phyloP scores from a whole-genome alignment of 2,113 vertebrate genomes.

The western clawed frog (Xenopus tropicalis) region UCB_Xtro_10.0 CM004444.2:26822001-26822500 shows the following conservation, averaged over 20 bases:
- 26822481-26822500: background rate
- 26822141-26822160: no score
- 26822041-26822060: no score
- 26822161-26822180: background rate
- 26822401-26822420: no score
- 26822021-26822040: no score
- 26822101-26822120: no score
- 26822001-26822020: no score
- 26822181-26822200: slow-evolving; percentile 31
- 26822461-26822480: background rate
- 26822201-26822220: slow-evolving; percentile 16
- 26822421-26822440: background rate
- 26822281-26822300: slow-evolving; percentile 1
- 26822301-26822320: background rate
- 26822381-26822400: no score
- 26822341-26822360: background rate
- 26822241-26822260: slow-evolving; percentile 29
- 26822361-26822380: background rate
- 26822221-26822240: slow-evolving; percentile 23
- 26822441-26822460: background rate
- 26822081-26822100: no score
- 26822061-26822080: no score
- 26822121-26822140: no score
- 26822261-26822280: slow-evolving; percentile 23
- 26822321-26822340: background rate